Evolutionary conservation across 2,113 vertebrate genomes (phyloP), one percentile per base, ranked within the genome.

Genomic region (Poicephalus gulielmi): DNA sequence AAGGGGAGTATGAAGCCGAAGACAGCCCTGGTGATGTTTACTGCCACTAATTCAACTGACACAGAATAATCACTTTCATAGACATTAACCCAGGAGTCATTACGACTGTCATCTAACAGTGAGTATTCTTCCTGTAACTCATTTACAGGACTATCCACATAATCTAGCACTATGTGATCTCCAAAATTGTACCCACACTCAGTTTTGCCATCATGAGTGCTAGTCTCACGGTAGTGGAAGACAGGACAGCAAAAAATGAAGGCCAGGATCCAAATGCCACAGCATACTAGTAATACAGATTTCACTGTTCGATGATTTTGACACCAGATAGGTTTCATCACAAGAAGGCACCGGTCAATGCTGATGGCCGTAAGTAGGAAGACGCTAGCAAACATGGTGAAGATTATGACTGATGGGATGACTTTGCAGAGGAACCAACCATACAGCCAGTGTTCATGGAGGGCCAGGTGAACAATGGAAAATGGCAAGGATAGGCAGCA

Each of bases 351-450:
- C 18, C 98, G 97, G 92, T 99, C 98, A 43, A 98, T 82, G 88
- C 98, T 98, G 59, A 99, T 98, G 50, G 97, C 80, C 10, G 96
- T 76, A 0, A 99, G 97, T 1, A 98, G 97, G 92, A 99, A 98
- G 87, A 98, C 59, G 1, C 98, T 99, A 69, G 98, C 97, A 87
- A 98, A 99, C 98, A 99, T 99, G 92, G 98, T 99, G 81, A 99
- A 96, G 60, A 98, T 11, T 6, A 98, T 95, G 66, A 97, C 35
- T 7, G 98, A 94, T 2, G 98, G 98, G 68, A 99, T 93, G 68
- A 98, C 18, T 88, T 98, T 99, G 96, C 98, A 99, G 7, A 99
- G 92, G 49, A 97, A 71, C 64, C 66, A 86, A 25, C 98, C 98
- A 2, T 98, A 98, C 0, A 98, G 98, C 98, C 98, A 99, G 49